Evolutionary conservation across 1,140 invertebrate species (phyloP).

Genomic region (Drosophila pectinifera): DNA sequence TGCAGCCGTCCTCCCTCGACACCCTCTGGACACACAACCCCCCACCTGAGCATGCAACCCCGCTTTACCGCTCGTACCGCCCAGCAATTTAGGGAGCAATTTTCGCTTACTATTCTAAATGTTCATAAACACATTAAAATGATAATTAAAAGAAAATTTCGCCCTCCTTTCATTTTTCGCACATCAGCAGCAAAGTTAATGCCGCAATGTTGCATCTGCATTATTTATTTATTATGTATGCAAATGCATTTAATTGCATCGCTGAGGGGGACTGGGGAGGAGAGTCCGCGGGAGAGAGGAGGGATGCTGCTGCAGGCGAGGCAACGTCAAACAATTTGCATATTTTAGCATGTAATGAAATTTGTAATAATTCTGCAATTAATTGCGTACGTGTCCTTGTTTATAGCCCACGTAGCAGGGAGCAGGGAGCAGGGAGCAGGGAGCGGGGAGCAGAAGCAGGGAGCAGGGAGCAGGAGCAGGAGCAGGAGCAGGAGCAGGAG

Average conservation of each 20-base stretch:
- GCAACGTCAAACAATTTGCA: conserved; percentile 77
- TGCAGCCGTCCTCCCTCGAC: conserved; percentile 53
- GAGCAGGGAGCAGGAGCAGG: too few relatives aligned
- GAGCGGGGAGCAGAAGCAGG: too few relatives aligned
- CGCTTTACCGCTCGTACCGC: neutral
- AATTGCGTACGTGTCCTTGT: conserved; percentile 82
- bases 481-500: too few relatives aligned
- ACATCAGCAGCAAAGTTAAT: conserved; percentile 53
- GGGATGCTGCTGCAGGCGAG: conserved; percentile 21
- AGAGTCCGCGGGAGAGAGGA: neutral
- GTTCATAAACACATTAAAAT: conserved; percentile 83
- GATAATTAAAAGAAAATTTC: conserved; percentile 78
- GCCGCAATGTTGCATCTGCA: conserved; percentile 64
- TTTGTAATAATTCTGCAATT: conserved; percentile 84
- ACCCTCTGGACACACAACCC: neutral
- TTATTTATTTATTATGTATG: conserved; percentile 83
- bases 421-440: conserved; percentile 7
- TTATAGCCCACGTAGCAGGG: conserved; percentile 48
- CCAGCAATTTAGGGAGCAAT: conserved; percentile 66
- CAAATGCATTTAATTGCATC: conserved; percentile 82
- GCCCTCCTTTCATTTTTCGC: conserved; percentile 45
- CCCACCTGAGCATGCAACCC: conserved; percentile 19
- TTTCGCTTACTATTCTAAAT: conserved; percentile 77
- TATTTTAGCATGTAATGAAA: conserved; percentile 84
- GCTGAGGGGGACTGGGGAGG: conserved; percentile 10